Evolutionary conservation across 2,113 vertebrate species (phyloP), one percentile per base, ranked within the genome.

Genomic region (Gopherus evgoodei): DNA sequence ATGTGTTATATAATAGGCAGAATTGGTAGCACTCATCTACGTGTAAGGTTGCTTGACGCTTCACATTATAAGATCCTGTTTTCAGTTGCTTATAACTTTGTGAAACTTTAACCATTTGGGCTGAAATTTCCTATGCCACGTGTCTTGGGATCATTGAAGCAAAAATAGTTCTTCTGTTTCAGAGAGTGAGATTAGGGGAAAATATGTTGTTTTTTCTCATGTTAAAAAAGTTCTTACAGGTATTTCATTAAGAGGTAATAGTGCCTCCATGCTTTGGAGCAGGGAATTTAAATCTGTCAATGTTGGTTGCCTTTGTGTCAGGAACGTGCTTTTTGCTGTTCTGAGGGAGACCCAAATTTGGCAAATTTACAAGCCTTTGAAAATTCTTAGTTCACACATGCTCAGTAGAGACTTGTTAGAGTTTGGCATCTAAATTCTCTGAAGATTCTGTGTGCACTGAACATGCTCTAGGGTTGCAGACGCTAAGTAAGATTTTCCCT

Each of bases 1-100:
- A 16, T 17, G 25, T 84, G 27, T 81, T 62, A 17, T 0, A 0
- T 52, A 53, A 59, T 17, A 92, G 49, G 54, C 54, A 84, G 59
- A 90, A 76, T 10, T 31, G 57, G 50, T 49, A 69, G 49, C 3
- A 4, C 25, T 86, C 2, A 0, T 75, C 59, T 69, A 16, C 76
- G 35, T 24, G 12, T 78, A 27, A 78, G 21, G 24, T 16, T 78
- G 42, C 24, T 47, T 78, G 13, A 27, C 1, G 24, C 24, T 47
- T 47, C 75, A 44, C 44, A 14, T 47, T 47, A 27, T 78, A 25
- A 47, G 24, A 47, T 14, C 24, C 65, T n/a, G 65, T 72, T 72
- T 72, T 72, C n/a, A 72, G n/a, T 72, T 72, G 35, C n/a, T 72
- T 38, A 22, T 38, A 38, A 72, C n/a, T 38, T 72, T 5, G 31